Base-by-base conservation (phyloP, 2,797 vertebrate species). In the Pseudotriccus pelzelni region DNA sequence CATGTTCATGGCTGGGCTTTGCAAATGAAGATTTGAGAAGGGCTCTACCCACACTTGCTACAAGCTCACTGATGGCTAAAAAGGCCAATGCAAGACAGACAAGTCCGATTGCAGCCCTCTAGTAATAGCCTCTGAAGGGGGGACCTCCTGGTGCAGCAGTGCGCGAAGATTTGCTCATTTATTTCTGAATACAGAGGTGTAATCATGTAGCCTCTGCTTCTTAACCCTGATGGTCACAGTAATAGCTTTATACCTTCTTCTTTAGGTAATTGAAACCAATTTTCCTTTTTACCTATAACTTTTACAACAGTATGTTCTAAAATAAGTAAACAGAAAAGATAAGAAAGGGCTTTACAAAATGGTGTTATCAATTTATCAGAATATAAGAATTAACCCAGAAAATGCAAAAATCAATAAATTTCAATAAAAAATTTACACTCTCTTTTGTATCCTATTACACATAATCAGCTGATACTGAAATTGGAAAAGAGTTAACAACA, bases 201-300 rank as follows among this genome's bases (percentile, higher is more conserved):
- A 72, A 63, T 90, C 55, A 55, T 55, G 58, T 41, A 77, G 39
- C 53, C 67, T 67, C 66, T 93, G 34, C 86, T 93, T 84, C 85
- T 50, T 82, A 46, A 67, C 43, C 66, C 56, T 93, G 50, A 84
- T 85, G 37, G 58, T 88, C 91, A 95, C 39, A 37, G 37, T 87
- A 87, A 92, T 79, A 77, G 59, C 44, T 89, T 95, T 95, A 87
- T 88, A 58, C 43, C 15, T 82, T 78, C 46, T 68, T 70, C 44
- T 91, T 95, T 83, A 76, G 12, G 37, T 88, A 96, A 93, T 2
- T 86, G 84, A 93, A 90, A 69, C 52, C 78, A 87, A 82, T 94
- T 96, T 96, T 94, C 59, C 62, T 94, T 91, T 96, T 95, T 44
- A 91, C 27, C 21, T 67, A 78, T 88, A 55, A 55, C 44, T 93